Base-by-base conservation (phyloP, 2,888 invertebrate species). In the Periphyllus acericola region DNA sequence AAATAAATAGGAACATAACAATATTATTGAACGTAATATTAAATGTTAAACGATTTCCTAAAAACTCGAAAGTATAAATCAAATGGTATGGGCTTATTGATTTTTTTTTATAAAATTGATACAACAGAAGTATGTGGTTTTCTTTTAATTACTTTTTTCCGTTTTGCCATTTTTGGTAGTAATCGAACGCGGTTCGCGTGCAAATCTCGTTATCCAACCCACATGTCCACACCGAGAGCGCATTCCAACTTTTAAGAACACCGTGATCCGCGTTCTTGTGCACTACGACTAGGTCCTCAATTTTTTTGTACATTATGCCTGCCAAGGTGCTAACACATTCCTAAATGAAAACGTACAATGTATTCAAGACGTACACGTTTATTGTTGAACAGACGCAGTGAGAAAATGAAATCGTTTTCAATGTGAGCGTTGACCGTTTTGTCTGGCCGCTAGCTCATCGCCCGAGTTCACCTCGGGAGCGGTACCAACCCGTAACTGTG, bases 61-160 rank as follows among this genome's bases (percentile, higher is more conserved):
- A 46, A 46, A 46, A 46, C 11, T 46, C 14, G 11, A 46, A 11
- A 46, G 11, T 46, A 14, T 46, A 46, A 46, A 46, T 46, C 14
- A 46, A 46, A 46, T 14, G 11, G 46, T 1, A 46, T 14, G 14
- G 14, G 11, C 14, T 36, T 36, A 5, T 36, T 36, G 3, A 36
- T 36, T 36, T 36, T 36, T 36, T 36, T 36, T 9, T 8, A 40
- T 40, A 40, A 40, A 5, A 40, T 40, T 40, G 9, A 40, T 40
- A 8, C 40, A 8, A 40, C 9, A 40, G 9, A 9, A 40, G 9
- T 40, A 40, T 1, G 9, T 46, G 1, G 6, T 46, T 46, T 46
- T 46, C 14, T 11, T 46, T 46, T 46, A 46, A n/a, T 86, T 79
- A 86, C 85, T 71, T 86, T 79, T 71, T 36, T 36, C 85, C 85